Base-by-base conservation (phyloP, 2,797 vertebrate species). In the Phoebastria nigripes region DNA sequence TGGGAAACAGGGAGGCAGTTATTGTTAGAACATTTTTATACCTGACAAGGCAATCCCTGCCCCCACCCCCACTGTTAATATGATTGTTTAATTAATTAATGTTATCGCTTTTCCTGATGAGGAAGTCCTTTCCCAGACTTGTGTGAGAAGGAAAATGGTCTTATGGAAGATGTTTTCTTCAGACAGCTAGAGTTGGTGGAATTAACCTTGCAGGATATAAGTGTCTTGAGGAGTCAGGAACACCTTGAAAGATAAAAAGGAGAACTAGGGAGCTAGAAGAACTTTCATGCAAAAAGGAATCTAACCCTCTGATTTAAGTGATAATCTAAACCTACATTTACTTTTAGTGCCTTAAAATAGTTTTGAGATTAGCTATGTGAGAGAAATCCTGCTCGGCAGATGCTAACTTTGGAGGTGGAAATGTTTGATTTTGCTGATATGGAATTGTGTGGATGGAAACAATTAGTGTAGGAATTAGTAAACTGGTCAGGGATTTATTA, bases 1-100 rank as follows among this genome's bases (percentile, higher is more conserved):
- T 67, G 19, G 39, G 14, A 78, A 71, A 58, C 2, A 26, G 12
- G 15, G 20, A 49, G 19, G 5, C 21, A 66, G 8, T 31, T 62
- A 42, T 6, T 59, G 3, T 78, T 73, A 74, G 37, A 61, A 51
- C 2, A 29, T 28, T 74, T 87, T 65, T 71, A 12, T 35, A 52
- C 19, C 8, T 79, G 41, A 25, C 8, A 82, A 47, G 16, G 12
- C 33, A 70, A 54, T 58, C 9, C 9, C 5, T 71, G 16, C 3
- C 4, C 6, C 17, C 10, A 35, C 3, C 1, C 3, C 2, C 4
- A 1, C 6, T 54, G 5, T 37, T 78, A 74, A 25, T 51, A 15
- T 14, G 6, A 35, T 76, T 79, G 14, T 28, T 74, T 82, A 74
- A 55, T 54, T 81, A 17, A 52, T 81, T 79, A 58, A 65, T 47